Evolutionary conservation across 2,113 vertebrate genomes (phyloP), one percentile per base, ranked within the genome.

Genomic region (Cynoglossus semilaevis): DNA sequence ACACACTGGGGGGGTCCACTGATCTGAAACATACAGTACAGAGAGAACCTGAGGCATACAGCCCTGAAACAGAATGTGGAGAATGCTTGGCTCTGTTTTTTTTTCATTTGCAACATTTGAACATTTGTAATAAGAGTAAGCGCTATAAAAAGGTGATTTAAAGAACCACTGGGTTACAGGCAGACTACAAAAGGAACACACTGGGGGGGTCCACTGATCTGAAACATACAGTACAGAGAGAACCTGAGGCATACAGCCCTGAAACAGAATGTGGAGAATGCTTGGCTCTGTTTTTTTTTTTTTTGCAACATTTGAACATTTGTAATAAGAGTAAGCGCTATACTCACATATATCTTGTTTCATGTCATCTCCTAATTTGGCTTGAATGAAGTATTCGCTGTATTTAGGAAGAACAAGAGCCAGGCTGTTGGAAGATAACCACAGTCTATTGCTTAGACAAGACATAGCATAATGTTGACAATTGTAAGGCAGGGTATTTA

Each of bases 311-410:
- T n/a, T n/a, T n/a, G n/a, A n/a, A n/a, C n/a, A n/a, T 44, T 48
- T 40, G 61, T 38, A 16, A 14, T 10, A 18, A 63, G 44, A 8
- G 17, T 36, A 76, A 36, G 0, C 16, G 36, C n/a, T 18, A 62
- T 93, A 97, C 95, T 98, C 90, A 99, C 97, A 95, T 88, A 80
- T 94, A 48, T 94, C 94, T 92, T 96, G 92, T 77, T 67, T 90
- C 79, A 98, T 92, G 67, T 91, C 86, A 63, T 98, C 92, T 46
- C 95, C 94, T 78, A 96, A 89, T 86, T 91, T 95, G 65, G 96
- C 94, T 90, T 95, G 94, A 89, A 99, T 95, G 88, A 97, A 99
- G 89, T 98, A 93, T 90, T 95, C 94, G 79, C 94, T 95, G 92
- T 98, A 99, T 79, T 95, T 94, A 51, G 97, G 97, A 80, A 99